phyloP scores from a whole-genome alignment of 2,797 vertebrate genomes.

The Eupleurogrammus muticus region DNA sequence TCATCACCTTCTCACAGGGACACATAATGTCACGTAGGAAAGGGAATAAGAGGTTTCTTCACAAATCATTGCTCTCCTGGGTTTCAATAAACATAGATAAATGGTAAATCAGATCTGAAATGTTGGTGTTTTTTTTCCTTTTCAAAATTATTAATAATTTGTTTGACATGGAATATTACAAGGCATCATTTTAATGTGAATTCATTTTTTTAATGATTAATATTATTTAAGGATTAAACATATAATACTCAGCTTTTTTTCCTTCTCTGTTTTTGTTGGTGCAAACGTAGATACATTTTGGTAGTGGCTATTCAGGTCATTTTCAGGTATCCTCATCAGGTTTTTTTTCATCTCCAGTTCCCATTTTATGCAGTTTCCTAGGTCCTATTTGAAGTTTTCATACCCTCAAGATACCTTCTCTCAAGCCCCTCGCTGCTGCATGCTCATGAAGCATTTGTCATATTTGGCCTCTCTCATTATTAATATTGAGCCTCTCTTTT shows the following conservation, averaged over 20 bases:
- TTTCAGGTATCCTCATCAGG: no score
- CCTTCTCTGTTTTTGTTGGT: background rate
- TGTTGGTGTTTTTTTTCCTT: background rate
- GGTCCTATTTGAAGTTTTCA: no score
- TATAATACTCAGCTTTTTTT: background rate
- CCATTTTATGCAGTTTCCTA: no score
- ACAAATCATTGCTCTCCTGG: conserved; percentile 37
- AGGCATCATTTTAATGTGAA: background rate
- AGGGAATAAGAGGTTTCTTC: conserved; percentile 14
- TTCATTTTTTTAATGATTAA: background rate
- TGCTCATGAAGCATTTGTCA: no score
- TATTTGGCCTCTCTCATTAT: no score
- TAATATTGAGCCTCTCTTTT: no score
- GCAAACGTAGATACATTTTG: background rate
- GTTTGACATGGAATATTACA: background rate
- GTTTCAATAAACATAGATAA: conserved; percentile 21
- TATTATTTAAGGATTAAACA: background rate
- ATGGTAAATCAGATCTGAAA: conserved; percentile 8
- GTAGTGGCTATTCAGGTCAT: background rate
- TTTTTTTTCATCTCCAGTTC: no score
- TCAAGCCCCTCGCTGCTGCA: no score
- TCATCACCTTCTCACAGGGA: no score
- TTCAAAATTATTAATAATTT: background rate
- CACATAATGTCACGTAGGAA: conserved; percentile 58
- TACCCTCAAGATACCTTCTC: no score